These are phyloP conservation scores for Pachydiplax longipennis DNA, from an alignment of 2,888 invertebrate species.

Conservation along the genomic window DNA sequence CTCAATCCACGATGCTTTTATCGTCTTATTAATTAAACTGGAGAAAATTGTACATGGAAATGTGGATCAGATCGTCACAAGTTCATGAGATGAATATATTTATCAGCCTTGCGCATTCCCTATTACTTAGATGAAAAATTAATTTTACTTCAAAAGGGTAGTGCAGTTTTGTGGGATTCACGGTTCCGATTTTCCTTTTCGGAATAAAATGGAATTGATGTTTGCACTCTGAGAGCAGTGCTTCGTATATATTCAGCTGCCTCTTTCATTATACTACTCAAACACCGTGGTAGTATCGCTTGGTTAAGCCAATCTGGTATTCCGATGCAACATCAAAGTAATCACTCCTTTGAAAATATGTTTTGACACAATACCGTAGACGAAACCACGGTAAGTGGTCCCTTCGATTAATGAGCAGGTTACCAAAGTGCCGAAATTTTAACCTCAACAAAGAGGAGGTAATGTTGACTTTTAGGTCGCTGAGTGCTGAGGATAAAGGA, in stretches of 20 bases:
- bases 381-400: neutral
- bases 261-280: slow-evolving; percentile 31
- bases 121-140: neutral
- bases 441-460: neutral
- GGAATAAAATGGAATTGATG: slow-evolving; percentile 12
- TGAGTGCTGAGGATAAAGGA: neutral
- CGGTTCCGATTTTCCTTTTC: neutral
- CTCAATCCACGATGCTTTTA: too few species aligned
- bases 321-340: slow-evolving; percentile 29
- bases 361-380: neutral
- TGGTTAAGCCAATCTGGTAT: slow-evolving; percentile 30
- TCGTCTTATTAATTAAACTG: too few species aligned
- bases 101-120: neutral
- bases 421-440: neutral
- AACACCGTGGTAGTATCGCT: slow-evolving; percentile 6
- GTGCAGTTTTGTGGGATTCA: neutral
- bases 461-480: neutral
- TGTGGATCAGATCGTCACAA: too few species aligned
- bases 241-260: slow-evolving; percentile 2
- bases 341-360: neutral
- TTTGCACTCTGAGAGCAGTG: neutral
- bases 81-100: neutral
- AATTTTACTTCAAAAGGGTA: neutral
- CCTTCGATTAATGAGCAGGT: neutral
- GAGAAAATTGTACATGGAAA: too few species aligned